Conservation (phyloP, 2,888 invertebrate species). For the Nycteola revayana region DNA sequence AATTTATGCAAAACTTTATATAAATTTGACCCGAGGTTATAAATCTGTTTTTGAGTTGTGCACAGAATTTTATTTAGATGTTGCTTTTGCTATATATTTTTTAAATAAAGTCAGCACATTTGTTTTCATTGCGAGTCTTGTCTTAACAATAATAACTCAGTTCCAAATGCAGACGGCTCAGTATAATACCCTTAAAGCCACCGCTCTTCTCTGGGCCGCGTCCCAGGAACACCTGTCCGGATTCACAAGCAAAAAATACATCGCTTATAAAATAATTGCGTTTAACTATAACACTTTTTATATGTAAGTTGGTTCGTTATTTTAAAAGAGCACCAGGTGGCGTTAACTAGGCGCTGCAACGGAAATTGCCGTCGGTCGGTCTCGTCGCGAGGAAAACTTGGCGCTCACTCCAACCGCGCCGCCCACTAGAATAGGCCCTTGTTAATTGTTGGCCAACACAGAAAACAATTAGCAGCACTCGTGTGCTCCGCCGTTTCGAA, state of each 20-base stretch:
- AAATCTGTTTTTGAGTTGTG: too few relatives aligned
- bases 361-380: conserved; percentile 64
- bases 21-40: too few relatives aligned
- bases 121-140: too few relatives aligned
- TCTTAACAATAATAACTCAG: too few relatives aligned
- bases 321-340: conserved; percentile 59
- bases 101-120: too few relatives aligned
- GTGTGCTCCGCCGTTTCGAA: conserved; percentile 32
- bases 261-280: conserved; percentile 45
- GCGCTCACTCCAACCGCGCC: conserved; percentile 37
- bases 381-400: conserved; percentile 42
- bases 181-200: conserved; percentile 54
- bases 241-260: conserved; percentile 28
- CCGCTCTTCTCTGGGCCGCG: conserved; percentile 29
- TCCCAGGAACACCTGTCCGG: conserved; percentile 48
- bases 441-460: conserved; percentile 59
- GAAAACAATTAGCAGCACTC: conserved; percentile 61
- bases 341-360: conserved; percentile 54
- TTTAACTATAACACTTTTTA: conserved; percentile 26
- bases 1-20: too few relatives aligned
- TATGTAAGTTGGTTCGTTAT: conserved; percentile 41
- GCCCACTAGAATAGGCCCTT: conserved; percentile 40
- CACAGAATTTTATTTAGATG: too few relatives aligned
- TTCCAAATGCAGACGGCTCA: conserved; percentile 41
- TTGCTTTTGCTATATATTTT: too few relatives aligned